A percentile compares a stretch with the other conserved stretches of the same genome.
These are phyloP conservation scores for Geodia barretti DNA, from an alignment of 37 sponge, comb jelly and placozoan species.

Conservation along the genomic window DNA sequence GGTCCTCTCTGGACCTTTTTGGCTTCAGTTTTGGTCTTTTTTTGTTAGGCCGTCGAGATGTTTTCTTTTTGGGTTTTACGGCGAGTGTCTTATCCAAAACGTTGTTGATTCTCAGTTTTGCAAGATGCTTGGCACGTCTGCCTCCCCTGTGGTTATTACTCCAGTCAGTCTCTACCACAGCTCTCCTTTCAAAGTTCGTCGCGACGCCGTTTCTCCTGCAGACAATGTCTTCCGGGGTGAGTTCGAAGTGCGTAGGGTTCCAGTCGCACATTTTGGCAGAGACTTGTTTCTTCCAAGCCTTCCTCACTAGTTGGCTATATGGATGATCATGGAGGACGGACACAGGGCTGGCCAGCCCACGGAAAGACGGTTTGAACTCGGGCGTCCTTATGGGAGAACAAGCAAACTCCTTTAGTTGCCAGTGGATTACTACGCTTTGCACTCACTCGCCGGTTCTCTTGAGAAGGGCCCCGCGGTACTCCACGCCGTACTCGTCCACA, in stretches of 20 bases:
- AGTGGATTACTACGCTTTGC: neutral
- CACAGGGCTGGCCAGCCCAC: conserved; percentile 21
- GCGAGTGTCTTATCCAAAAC: neutral
- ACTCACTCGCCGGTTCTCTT: neutral
- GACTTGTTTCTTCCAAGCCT: neutral
- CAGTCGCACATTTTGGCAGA: neutral
- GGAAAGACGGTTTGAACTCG: neutral
- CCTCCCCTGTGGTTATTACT: neutral
- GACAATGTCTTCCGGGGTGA: neutral
- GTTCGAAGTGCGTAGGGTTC: neutral
- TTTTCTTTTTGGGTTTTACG: neutral
- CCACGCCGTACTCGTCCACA: neutral
- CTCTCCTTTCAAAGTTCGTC: neutral
- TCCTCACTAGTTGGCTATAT: neutral
- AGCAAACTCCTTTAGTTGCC: too few species aligned
- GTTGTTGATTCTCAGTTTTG: neutral
- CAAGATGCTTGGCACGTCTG: neutral
- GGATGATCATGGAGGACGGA: conserved; percentile 29
- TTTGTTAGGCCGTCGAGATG: too few species aligned
- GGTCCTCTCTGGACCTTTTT: too few species aligned
- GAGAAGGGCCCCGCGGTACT: conserved; percentile 39
- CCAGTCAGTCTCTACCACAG: neutral
- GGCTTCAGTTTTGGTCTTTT: too few species aligned
- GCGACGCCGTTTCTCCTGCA: neutral
- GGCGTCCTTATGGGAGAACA: neutral